Conservation (phyloP, 2,888 invertebrate genomes). For the Volucella inflata region DNA sequence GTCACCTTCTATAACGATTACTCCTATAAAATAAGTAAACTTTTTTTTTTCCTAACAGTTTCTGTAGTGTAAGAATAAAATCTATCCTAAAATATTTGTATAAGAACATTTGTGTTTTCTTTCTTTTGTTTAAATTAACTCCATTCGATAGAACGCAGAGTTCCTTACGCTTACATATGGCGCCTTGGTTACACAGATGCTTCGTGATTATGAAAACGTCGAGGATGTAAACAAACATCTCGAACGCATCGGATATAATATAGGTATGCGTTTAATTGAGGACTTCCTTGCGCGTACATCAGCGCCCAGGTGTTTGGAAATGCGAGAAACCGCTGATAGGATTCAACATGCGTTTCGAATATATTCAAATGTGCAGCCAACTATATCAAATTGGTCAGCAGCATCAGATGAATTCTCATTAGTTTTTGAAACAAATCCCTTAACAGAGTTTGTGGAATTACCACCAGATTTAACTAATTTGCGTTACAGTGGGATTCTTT, state of each 20-base stretch:
- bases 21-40: conserved; percentile 81
- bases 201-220: conserved; percentile 97
- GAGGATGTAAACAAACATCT: conserved; percentile 99
- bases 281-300: conserved; percentile 97
- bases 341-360: conserved; percentile 91
- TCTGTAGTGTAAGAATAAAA: conserved; percentile 69
- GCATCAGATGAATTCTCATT: conserved; percentile 98
- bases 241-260: conserved; percentile 98
- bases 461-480: conserved; percentile 92
- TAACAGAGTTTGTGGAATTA: conserved; percentile 98
- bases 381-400: conserved; percentile 96
- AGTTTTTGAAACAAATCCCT: conserved; percentile 96
- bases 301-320: conserved; percentile 95
- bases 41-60: conserved; percentile 31
- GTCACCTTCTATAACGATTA: conserved; percentile 82
- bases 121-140: conserved; percentile 28
- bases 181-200: conserved; percentile 97
- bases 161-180: conserved; percentile 98
- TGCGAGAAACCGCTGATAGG: conserved; percentile 98
- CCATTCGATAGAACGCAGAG: conserved; percentile 92
- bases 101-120: conserved; percentile 26
- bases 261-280: conserved; percentile 98
- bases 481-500: conserved; percentile 96
- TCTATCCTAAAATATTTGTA: conserved; percentile 26
- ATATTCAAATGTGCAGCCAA: conserved; percentile 96